Percentiles rank a stretch among this genome's conserved stretches.
Evolutionary conservation across 1,140 invertebrate species (phyloP).

Genomic region (Telenomus remus): DNA sequence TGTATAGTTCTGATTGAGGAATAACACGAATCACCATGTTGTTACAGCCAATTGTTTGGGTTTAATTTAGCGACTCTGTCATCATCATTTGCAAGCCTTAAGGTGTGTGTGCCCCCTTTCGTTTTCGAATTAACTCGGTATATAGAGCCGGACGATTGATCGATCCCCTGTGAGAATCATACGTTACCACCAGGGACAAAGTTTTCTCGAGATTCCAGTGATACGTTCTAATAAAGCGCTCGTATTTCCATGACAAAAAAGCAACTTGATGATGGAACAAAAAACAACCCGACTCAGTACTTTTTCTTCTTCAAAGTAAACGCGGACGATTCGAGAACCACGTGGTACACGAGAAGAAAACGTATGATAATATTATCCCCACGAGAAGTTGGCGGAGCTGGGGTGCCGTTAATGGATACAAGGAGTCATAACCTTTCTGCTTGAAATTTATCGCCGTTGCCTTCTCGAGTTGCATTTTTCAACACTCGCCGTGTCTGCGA

Average conservation of each 20-base stretch:
- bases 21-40: conserved; percentile 45
- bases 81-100: conserved; percentile 29
- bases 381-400: conserved; percentile 35
- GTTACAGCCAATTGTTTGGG: conserved; percentile 42
- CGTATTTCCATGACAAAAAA: too few relatives aligned
- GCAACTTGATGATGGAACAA: too few relatives aligned
- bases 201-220: too few relatives aligned
- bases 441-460: conserved; percentile 55
- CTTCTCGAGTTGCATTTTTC: conserved; percentile 60
- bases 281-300: too few relatives aligned
- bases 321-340: conserved; percentile 40
- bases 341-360: conserved; percentile 40
- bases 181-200: too few relatives aligned
- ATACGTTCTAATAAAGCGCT: too few relatives aligned
- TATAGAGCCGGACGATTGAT: neutral
- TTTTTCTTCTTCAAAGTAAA: conserved; percentile 27
- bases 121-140: conserved; percentile 21
- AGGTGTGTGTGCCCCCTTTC: neutral
- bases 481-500: conserved; percentile 17
- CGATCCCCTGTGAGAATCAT: too few relatives aligned
- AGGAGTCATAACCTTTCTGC: conserved; percentile 43
- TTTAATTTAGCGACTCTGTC: conserved; percentile 36
- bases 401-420: conserved; percentile 61
- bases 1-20: conserved; percentile 44
- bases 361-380: conserved; percentile 59